Base-by-base conservation (phyloP, 2,888 invertebrate species). In the Ectemnius lituratus region DNA sequence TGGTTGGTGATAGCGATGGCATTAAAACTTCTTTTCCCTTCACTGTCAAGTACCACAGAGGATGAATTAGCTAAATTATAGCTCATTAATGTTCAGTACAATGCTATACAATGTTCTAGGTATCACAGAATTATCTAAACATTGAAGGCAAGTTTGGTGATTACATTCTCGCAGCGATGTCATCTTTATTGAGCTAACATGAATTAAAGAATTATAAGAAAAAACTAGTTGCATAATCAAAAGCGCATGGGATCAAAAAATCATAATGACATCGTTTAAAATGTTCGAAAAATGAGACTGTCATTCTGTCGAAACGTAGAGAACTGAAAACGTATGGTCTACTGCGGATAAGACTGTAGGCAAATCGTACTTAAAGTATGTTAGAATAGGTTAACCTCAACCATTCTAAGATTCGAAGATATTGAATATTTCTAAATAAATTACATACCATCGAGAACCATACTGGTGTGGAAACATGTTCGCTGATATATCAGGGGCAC, bases 1-100 rank as follows among this genome's bases (percentile, higher is more conserved):
- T 94, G 4, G 94, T 94, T 0, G 94, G 94, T 0, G 94, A 94
- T 45, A 94, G 86, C 0, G 94, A 92, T 14, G 94, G 94, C 94
- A 94, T 92, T 58, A 90, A 87, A 2, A 92, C 70, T 76, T 90
- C 89, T 69, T 89, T 90, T 11, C 92, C 92, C 74, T 87, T 88
- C 4, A 90, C 92, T 91, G 58, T 52, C 18, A 65, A 18, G 13
- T 37, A 37, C 8, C 37, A 37, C 8, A 37, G 37, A 37, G 37
- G 3, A 37, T 37, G 37, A 37, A 37, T 37, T 37, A 37, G 6
- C 37, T 11, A 37, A 37, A 37, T 11, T 37, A 37, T 6, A 37
- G 37, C 37, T 37, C 8, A 37, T 37, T 11, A 37, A 37, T 8
- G 6, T 37, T 37, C 5, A 6, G 4, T 37, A 37, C 11, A 37